Conservation (phyloP, 2,113 vertebrate genomes). For the Pardalotus punctatus region DNA sequence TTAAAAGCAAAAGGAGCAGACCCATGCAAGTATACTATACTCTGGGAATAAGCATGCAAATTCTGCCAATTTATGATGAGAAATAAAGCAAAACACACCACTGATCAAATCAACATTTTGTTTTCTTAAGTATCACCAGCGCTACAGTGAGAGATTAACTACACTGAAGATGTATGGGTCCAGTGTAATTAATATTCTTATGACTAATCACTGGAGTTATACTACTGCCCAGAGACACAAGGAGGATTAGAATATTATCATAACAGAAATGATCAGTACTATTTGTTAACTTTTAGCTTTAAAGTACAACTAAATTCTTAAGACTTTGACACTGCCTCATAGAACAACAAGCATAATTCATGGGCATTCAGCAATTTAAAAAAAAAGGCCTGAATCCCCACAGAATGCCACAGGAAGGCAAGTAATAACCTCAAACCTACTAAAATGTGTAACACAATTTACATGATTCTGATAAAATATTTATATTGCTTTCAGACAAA, state of each 20-base stretch:
- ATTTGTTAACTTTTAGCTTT: background rate
- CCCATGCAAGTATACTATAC: background rate
- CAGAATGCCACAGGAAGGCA: background rate
- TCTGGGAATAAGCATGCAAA: background rate
- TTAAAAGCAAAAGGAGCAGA: background rate
- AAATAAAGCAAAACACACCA: background rate
- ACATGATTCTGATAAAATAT: constrained; percentile 21
- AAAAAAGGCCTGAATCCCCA: background rate
- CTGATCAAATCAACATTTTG: background rate
- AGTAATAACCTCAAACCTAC: background rate
- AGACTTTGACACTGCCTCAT: background rate
- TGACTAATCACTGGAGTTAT: background rate
- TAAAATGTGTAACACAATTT: background rate
- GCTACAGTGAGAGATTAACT: background rate
- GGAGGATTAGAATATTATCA: background rate
- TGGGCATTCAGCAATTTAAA: background rate
- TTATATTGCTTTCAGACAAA: constrained; percentile 27
- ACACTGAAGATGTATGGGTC: background rate
- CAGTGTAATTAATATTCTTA: background rate
- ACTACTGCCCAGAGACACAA: background rate
- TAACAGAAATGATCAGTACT: background rate
- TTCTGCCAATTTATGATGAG: background rate
- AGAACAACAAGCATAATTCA: background rate
- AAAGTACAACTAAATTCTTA: background rate
- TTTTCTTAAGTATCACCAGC: background rate